These are phyloP conservation scores for Bembecia ichneumoniformis DNA, from an alignment of 2,888 invertebrate genomes.

Conservation along the genomic window DNA sequence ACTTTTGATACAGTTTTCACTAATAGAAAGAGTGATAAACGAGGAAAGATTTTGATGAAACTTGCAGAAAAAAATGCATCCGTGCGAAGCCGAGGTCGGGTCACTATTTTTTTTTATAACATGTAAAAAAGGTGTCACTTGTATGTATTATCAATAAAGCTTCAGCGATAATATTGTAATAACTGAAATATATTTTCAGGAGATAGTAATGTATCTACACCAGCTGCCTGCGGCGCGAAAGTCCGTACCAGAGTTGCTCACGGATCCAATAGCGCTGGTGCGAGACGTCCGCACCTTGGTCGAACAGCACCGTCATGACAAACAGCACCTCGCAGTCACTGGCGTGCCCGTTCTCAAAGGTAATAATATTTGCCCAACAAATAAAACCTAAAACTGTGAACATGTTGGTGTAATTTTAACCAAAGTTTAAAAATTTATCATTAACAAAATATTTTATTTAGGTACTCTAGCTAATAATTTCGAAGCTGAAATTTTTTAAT, in stretches of 20 bases:
- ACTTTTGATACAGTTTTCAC: too few species aligned
- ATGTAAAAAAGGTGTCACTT: background rate
- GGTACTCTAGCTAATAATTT: too few species aligned
- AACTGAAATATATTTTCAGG: conserved; percentile 49
- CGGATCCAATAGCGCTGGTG: conserved; percentile 90
- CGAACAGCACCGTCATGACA: conserved; percentile 90
- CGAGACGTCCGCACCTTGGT: conserved; percentile 91
- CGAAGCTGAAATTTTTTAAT: too few species aligned
- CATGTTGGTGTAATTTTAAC: too few species aligned
- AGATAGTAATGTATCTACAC: conserved; percentile 92
- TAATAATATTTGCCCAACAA: conserved; percentile 15
- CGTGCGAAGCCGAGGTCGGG: too few species aligned
- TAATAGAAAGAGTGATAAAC: too few species aligned
- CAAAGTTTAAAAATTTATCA: too few species aligned
- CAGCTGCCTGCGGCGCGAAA: conserved; percentile 91
- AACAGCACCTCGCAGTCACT: conserved; percentile 85
- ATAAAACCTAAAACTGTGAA: too few species aligned
- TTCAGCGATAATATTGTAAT: background rate
- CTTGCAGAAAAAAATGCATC: too few species aligned
- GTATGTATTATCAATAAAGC: background rate
- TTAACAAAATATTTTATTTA: too few species aligned
- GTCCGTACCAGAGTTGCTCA: conserved; percentile 90
- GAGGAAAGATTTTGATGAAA: background rate
- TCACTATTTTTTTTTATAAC: background rate
- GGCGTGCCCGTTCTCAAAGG: conserved; percentile 82